Evolutionary conservation across 2,888 invertebrate species (phyloP).

Genomic region (Latrodectus hesperus): DNA sequence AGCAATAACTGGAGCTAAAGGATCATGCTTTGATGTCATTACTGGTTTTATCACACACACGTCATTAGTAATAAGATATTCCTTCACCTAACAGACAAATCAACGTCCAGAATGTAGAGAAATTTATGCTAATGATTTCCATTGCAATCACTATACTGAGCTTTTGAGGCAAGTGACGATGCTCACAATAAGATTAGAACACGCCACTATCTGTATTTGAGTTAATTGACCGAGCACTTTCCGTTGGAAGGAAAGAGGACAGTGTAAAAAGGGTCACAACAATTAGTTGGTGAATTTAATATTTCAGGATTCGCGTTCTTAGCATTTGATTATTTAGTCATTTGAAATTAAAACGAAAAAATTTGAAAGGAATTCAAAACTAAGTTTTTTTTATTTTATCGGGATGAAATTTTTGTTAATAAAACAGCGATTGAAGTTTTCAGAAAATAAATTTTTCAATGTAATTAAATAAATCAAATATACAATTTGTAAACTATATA

Average conservation of each 20-base stretch:
- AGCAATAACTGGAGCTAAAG: conserved; percentile 34
- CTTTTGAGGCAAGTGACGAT: conserved; percentile 23
- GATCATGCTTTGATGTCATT: conserved; percentile 50
- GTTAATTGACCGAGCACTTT: conserved; percentile 48
- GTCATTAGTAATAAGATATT: conserved; percentile 59
- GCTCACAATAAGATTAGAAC: conserved; percentile 44
- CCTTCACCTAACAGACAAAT: conserved; percentile 50
- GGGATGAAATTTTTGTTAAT: too few species aligned
- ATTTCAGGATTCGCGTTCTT: too few species aligned
- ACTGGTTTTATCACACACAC: conserved; percentile 49
- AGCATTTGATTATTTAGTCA: too few species aligned
- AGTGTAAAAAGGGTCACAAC: conserved; percentile 23
- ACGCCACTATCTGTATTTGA: conserved; percentile 21
- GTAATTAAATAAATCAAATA: too few species aligned
- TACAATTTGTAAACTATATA: too few species aligned
- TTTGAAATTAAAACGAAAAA: too few species aligned
- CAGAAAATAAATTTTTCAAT: too few species aligned
- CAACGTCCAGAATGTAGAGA: conserved; percentile 45
- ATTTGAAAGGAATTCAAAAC: too few species aligned
- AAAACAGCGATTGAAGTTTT: too few species aligned
- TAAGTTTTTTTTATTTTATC: too few species aligned
- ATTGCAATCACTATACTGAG: conserved; percentile 41
- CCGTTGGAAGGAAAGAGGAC: not conserved
- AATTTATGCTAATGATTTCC: conserved; percentile 63
- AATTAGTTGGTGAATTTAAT: too few species aligned